Evolutionary conservation across 2,888 invertebrate genomes (phyloP).

Genomic region (Platerodrilus igneus): DNA sequence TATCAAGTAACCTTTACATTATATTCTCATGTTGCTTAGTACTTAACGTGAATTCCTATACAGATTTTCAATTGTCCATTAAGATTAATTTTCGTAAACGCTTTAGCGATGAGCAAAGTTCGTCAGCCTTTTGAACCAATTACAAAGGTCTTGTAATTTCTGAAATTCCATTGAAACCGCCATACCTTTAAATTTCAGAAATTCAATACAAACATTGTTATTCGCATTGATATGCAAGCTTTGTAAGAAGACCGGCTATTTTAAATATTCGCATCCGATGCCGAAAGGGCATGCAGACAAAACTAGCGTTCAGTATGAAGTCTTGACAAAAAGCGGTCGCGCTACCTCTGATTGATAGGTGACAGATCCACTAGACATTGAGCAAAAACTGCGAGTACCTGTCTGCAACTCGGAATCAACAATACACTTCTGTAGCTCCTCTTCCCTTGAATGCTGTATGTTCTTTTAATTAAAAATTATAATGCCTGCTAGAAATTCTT

Average conservation of each 20-base stretch:
- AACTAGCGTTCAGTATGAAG: conserved; percentile 47
- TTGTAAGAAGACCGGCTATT: conserved; percentile 38
- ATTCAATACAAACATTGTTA: conserved; percentile 10
- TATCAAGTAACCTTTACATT: too few relatives aligned
- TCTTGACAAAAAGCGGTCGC: conserved; percentile 50
- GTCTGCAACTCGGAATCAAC: conserved; percentile 26
- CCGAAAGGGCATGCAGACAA: conserved; percentile 38
- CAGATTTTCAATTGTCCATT: too few relatives aligned
- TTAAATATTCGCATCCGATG: conserved; percentile 45
- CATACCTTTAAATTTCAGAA: too few relatives aligned
- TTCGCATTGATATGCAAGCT: conserved; percentile 28
- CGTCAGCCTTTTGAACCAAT: too few relatives aligned
- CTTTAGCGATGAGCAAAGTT: too few relatives aligned
- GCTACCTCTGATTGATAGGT: conserved; percentile 49
- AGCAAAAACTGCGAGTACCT: conserved; percentile 40
- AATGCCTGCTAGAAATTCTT: conserved; percentile 41
- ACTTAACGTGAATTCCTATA: too few relatives aligned
- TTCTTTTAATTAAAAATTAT: conserved; percentile 40
- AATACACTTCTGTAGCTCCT: conserved; percentile 28
- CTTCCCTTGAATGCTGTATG: too few relatives aligned
- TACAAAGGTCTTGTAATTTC: too few relatives aligned
- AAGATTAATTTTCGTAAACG: too few relatives aligned
- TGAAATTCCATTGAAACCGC: too few relatives aligned
- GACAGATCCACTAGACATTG: conserved; percentile 47
- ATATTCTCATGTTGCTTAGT: too few relatives aligned